Conservation (phyloP, 2,113 vertebrate genomes). For the Nymphicus hollandicus region DNA sequence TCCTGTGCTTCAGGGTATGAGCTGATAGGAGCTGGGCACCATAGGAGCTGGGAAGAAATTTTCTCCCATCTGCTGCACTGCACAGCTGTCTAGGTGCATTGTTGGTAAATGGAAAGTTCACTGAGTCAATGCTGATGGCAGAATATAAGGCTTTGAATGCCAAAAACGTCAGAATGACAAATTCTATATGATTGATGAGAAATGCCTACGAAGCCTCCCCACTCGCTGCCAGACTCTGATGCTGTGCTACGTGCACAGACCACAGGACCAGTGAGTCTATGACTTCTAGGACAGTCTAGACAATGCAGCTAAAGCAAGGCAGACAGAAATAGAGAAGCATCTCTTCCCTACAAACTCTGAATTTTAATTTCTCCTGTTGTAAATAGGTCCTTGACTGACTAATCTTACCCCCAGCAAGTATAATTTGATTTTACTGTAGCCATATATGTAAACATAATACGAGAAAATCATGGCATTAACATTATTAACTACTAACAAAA, state of each 20-base stretch:
- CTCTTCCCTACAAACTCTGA: background rate
- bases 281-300: background rate
- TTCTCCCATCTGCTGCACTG: background rate
- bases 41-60: background rate
- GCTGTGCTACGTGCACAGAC: rapidly evolving
- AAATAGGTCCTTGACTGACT: conserved; percentile 40
- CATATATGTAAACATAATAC: conserved; percentile 59
- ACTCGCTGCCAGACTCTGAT: background rate
- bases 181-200: background rate
- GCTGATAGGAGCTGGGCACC: background rate
- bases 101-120: background rate
- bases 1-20: background rate
- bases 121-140: background rate
- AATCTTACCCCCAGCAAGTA: conserved; percentile 52
- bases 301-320: background rate
- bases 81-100: background rate
- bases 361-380: conserved; percentile 28
- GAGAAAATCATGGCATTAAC: conserved; percentile 60
- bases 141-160: background rate
- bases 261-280: rapidly evolving
- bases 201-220: background rate
- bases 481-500: conserved; percentile 66
- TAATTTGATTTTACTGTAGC: conserved; percentile 60
- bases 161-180: background rate
- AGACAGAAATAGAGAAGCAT: conserved; percentile 7